A percentile compares a stretch with the other conserved stretches of the same genome.
phyloP scores from a whole-genome alignment of 2,888 invertebrate genomes.

The Aphrophora alni region DNA sequence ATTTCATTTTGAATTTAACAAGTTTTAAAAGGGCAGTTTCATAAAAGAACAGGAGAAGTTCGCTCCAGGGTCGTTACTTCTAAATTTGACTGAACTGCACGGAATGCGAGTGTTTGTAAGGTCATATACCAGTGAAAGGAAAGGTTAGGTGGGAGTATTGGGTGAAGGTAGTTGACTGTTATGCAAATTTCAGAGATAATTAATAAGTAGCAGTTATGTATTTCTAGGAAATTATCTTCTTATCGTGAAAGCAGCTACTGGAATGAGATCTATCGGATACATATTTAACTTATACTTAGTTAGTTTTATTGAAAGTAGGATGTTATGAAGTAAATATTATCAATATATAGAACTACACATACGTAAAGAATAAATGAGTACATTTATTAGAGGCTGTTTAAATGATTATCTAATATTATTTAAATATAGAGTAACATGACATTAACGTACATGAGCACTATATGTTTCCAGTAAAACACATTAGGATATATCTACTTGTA shows the following conservation, averaged over 20 bases:
- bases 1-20: background rate
- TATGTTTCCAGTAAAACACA: too few relatives aligned
- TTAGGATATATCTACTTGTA: too few relatives aligned
- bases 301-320: background rate
- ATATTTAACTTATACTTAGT: background rate
- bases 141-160: constrained; percentile 5
- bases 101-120: background rate
- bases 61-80: background rate
- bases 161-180: background rate
- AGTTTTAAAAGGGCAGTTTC: background rate
- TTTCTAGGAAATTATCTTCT: background rate
- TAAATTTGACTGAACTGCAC: background rate
- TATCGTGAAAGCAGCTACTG: background rate
- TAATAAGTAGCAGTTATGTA: background rate
- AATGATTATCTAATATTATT: too few relatives aligned
- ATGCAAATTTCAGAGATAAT: background rate
- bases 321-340: background rate
- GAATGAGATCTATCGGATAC: background rate
- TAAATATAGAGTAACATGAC: too few relatives aligned
- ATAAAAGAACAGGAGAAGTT: background rate
- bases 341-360: too few relatives aligned
- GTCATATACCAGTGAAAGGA: background rate
- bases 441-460: too few relatives aligned
- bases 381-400: too few relatives aligned
- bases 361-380: too few relatives aligned